These are phyloP conservation scores for Onychomys torridus DNA, from an alignment of 2,797 vertebrate genomes.

Conservation along the genomic window DNA sequence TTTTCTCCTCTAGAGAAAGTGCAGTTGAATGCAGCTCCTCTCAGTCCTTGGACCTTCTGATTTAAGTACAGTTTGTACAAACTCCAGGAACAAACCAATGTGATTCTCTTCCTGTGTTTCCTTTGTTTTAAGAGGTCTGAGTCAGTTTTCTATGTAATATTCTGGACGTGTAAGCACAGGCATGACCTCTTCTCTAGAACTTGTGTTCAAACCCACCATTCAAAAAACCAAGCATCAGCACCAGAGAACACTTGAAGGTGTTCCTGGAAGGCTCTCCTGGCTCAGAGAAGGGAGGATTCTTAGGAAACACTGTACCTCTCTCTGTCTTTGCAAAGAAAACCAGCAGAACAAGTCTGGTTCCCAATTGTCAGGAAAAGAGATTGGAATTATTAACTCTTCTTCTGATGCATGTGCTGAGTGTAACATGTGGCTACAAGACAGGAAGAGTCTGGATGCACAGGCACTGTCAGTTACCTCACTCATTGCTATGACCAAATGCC, in stretches of 20 bases:
- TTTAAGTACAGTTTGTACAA: not conserved
- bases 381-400: no score
- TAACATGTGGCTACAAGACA: rapidly evolving
- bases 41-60: not conserved
- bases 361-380: not conserved
- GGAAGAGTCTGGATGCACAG: not conserved
- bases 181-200: no score
- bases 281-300: no score
- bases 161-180: not conserved
- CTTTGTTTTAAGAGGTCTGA: not conserved
- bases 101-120: not conserved
- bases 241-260: no score
- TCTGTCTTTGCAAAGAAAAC: not conserved
- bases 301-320: no score
- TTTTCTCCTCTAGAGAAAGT: not conserved
- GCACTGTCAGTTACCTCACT: no score
- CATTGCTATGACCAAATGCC: no score
- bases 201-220: no score
- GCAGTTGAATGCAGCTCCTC: not conserved
- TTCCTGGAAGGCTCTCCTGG: no score
- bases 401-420: not conserved
- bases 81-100: no score
- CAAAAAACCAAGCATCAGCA: no score
- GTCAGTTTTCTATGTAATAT: not conserved
- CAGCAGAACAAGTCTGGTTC: not conserved